A percentile compares a stretch with the other conserved stretches of the same genome.
phyloP scores from a whole-genome alignment of 2,113 vertebrate genomes.

The Semnopithecus entellus region DNA sequence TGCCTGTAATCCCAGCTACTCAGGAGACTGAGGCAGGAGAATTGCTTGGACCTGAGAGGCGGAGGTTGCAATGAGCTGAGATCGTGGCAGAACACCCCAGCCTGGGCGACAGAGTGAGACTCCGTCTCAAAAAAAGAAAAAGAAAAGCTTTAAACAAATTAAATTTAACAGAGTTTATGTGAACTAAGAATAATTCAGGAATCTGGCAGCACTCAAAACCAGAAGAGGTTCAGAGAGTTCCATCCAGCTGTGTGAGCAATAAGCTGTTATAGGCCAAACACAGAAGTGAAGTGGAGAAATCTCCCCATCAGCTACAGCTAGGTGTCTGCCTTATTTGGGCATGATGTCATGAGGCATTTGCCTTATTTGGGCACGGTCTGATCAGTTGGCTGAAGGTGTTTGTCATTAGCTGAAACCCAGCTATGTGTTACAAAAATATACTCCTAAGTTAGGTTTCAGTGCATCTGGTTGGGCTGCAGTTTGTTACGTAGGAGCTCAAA shows the following conservation, averaged over 20 bases:
- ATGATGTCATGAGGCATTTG: background rate
- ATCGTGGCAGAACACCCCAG: too few relatives aligned
- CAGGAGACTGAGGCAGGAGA: too few relatives aligned
- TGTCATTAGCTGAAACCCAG: background rate
- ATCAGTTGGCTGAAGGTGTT: background rate
- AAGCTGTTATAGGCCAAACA: background rate
- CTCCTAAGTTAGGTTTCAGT: background rate
- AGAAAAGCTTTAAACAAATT: background rate
- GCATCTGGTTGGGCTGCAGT: background rate
- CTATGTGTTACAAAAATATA: background rate
- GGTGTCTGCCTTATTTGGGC: background rate
- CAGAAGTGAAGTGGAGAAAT: background rate
- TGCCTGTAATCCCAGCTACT: too few relatives aligned
- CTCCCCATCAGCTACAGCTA: background rate
- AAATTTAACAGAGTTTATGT: background rate
- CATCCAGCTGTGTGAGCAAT: too few relatives aligned
- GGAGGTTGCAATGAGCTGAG: too few relatives aligned
- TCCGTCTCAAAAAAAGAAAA: too few relatives aligned
- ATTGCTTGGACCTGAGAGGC: too few relatives aligned
- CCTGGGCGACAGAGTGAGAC: too few relatives aligned
- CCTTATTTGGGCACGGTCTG: background rate
- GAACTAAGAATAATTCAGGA: background rate
- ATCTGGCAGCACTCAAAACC: background rate
- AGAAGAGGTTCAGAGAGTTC: background rate
- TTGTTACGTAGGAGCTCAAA: background rate